Percentiles rank a stretch among this genome's conserved stretches.
phyloP scores from a whole-genome alignment of 2,797 vertebrate species.

The Cirrhinus mrigala region DNA sequence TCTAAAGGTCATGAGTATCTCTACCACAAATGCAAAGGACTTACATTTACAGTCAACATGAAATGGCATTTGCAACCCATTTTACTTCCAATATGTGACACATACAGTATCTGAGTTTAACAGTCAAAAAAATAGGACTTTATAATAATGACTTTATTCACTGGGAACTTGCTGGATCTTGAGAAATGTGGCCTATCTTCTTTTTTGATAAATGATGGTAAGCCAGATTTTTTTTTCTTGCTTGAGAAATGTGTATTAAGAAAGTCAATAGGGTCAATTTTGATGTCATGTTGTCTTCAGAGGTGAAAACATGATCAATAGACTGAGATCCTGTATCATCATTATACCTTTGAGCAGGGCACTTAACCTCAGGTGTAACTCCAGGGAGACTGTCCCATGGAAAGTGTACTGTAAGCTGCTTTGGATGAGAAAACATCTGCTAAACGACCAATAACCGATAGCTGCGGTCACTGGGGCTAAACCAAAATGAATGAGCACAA shows the following conservation, averaged over 20 bases:
- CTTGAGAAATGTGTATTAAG: background rate
- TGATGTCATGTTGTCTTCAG: background rate
- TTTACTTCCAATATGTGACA: conserved; percentile 8
- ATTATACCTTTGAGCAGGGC: background rate
- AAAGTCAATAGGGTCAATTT: background rate
- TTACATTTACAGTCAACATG: background rate
- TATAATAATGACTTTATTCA: background rate
- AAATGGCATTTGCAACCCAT: conserved; percentile 3
- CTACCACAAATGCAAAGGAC: background rate
- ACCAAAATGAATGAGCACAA: conserved; percentile 38
- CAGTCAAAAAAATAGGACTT: background rate
- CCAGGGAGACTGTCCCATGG: conserved; percentile 2
- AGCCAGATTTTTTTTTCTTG: background rate
- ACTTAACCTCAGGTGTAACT: conserved; percentile 9
- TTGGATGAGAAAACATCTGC: conserved; percentile 40
- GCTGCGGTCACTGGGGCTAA: conserved; percentile 31
- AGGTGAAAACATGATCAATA: conserved; percentile 25
- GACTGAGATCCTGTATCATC: background rate
- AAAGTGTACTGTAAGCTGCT: conserved; percentile 44
- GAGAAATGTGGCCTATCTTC: background rate
- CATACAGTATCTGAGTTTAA: background rate
- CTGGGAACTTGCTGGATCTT: background rate
- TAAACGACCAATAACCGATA: conserved; percentile 36
- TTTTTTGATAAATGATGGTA: background rate
- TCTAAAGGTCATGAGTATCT: background rate